Evolutionary conservation across 2,113 vertebrate genomes (phyloP), one percentile per base, ranked within the genome.

Genomic region (Atherinomorus stipes): DNA sequence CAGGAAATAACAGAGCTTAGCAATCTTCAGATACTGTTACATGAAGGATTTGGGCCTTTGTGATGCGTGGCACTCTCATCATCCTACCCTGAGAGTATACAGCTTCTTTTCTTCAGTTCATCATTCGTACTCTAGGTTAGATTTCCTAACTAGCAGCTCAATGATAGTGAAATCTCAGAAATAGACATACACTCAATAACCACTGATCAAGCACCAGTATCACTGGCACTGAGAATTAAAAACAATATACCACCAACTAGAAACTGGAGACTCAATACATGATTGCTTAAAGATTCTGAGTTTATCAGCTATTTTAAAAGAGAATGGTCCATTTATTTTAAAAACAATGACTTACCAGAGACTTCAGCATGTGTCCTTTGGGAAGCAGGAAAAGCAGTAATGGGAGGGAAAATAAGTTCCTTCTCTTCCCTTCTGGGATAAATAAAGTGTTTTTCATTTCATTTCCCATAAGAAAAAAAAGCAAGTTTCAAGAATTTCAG

Each of bases 201-300:
- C 31, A 40, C 45, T 25, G 31, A 56, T 67, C 19, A 67, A n/a
- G 4, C 23, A 21, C 25, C 38, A 31, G 9, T 56, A 4, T 42
- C 19, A 45, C 31, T 68, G 26, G 45, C 52, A 16, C 12, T 31
- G 15, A 25, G 22, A n/a, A 45, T 16, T 21, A 67, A 15, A 11
- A 44, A 26, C 21, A 25, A n/a, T 7, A 44, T 28, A 16, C 51
- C 51, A 44, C 0, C 22, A 53, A 42, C 21, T 22, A 67, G 8
- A 56, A 56, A 67, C 7, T 45, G 64, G 12, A 56, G 11, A 28
- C 56, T 67, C 21, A 67, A 54, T 31, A 44, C 26, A 56, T 56
- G 25, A 56, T 22, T 19, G 18, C 28, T 57, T 57, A 34, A 57
- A n/a, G 28, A 57, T 4, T 7, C n/a, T n/a, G 28, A 34, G 2